Percentiles rank a stretch among this genome's conserved stretches.
Conservation (phyloP, 2,888 invertebrate genomes). For the Mesorhabditis sp. region DNA sequence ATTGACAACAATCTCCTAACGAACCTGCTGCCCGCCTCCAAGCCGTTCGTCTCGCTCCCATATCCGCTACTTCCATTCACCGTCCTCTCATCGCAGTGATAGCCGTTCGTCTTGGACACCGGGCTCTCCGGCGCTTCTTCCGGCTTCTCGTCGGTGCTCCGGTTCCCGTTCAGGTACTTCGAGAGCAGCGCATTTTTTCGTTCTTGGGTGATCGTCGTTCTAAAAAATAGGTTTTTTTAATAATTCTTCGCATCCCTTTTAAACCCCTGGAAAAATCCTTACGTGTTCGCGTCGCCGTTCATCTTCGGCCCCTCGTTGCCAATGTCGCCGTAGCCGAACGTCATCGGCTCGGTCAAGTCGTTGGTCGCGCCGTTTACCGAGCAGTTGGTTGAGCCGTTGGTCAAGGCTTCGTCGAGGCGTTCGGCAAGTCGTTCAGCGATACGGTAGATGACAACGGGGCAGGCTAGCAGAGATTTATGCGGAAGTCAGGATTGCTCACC, state of each 20-base stretch:
- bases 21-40: background rate
- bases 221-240: background rate
- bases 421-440: too few species aligned
- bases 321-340: background rate
- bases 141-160: background rate
- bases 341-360: background rate
- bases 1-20: background rate
- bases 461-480: too few species aligned
- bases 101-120: background rate
- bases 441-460: too few species aligned
- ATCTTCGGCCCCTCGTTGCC: conserved; percentile 4
- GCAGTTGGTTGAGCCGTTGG: too few species aligned
- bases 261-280: background rate
- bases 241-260: too few species aligned
- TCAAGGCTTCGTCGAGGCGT: too few species aligned
- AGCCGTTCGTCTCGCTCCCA: conserved; percentile 5
- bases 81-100: background rate
- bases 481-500: too few species aligned
- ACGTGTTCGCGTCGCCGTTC: background rate
- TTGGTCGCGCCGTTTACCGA: too few species aligned
- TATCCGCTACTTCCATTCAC: background rate
- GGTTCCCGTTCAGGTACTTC: conserved; percentile 3
- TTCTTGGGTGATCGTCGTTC: background rate
- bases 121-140: conserved; percentile 2
- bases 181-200: background rate